These are phyloP conservation scores for Leptocoma aspasia DNA, from an alignment of 2,113 vertebrate species.

Conservation along the genomic window DNA sequence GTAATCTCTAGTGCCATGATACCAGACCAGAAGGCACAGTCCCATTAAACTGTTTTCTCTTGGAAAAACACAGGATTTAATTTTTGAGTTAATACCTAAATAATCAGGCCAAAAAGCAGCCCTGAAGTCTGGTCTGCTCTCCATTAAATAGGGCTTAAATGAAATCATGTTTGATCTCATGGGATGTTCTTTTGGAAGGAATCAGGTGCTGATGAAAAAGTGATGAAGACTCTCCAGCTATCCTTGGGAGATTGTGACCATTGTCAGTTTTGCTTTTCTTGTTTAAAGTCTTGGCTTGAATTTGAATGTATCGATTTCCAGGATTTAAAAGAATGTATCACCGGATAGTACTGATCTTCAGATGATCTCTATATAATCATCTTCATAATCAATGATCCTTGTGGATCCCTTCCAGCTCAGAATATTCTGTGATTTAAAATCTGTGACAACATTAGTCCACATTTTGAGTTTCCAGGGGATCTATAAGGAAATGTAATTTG, in stretches of 20 bases:
- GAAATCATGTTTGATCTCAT: not conserved
- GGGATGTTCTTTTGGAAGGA: not conserved
- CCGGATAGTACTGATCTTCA: not conserved
- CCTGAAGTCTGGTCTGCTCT: not conserved
- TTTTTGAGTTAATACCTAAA: not conserved
- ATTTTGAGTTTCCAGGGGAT: not conserved
- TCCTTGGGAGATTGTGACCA: not conserved
- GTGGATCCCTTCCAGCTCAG: not conserved
- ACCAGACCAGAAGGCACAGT: not conserved
- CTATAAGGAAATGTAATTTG: not conserved
- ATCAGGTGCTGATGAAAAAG: not conserved
- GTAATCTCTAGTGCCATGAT: not conserved
- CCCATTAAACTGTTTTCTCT: accelerated
- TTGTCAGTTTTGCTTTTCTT: not conserved
- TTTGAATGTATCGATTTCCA: not conserved
- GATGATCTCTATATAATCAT: not conserved
- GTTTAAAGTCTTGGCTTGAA: not conserved
- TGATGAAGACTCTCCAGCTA: not conserved
- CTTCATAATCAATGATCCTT: not conserved
- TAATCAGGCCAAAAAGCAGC: not conserved
- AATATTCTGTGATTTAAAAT: not conserved
- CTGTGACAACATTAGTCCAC: not conserved
- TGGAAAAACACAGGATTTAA: not conserved
- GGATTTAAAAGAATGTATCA: not conserved
- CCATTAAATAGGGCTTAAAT: not conserved